Base-by-base conservation (phyloP, 2,797 vertebrate species). In the Galagoides demidoff region DNA sequence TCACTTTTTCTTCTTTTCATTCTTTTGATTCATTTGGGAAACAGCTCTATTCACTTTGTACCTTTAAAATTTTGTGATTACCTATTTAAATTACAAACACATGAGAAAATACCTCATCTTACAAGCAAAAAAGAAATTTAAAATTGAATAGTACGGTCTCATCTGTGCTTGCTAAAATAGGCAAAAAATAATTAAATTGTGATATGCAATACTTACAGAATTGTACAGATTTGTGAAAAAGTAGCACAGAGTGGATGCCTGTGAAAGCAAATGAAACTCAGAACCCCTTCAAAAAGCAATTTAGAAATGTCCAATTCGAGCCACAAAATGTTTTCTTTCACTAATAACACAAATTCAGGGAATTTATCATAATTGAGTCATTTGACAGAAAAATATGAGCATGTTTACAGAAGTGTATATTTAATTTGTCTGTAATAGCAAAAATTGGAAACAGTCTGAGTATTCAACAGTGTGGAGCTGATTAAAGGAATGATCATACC, bases 401-500 rank as follows among this genome's bases (percentile, higher is more conserved):
- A 1, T 90, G 70, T 87, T 86, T 77, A 49, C 34, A 74, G 22
- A 84, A 37, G 29, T 74, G 20, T n/a, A 73, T 77, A 20, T 92
- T 91, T 88, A 79, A 49, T 92, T 89, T 85, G 29, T 81, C 12
- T 95, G 78, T 64, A 74, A 79, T 4, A 86, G 43, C 29, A 83
- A 78, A 95, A 57, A 70, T 52, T 83, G 14, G 45, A 70, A 95
- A 49, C 66, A 81, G 39, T 23, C 23, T 55, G 37, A 86, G 13
- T 91, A 55, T 76, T 95, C 17, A 57, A 29, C 29, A 57, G 6
- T 89, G 34, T 25, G 16, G 59, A 27, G 77, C 27, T 84, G 16
- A 87, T 66, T 86, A 93, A 92, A 71, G 39, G 66, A 31, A 25
- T 89, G 20, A 74, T 73, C 45, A 71, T 7, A 74, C 9, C 2